These are phyloP conservation scores for Catalaphyllia jardinei DNA, from an alignment of 64 coral and sea anemone genomes.

Conservation along the genomic window DNA sequence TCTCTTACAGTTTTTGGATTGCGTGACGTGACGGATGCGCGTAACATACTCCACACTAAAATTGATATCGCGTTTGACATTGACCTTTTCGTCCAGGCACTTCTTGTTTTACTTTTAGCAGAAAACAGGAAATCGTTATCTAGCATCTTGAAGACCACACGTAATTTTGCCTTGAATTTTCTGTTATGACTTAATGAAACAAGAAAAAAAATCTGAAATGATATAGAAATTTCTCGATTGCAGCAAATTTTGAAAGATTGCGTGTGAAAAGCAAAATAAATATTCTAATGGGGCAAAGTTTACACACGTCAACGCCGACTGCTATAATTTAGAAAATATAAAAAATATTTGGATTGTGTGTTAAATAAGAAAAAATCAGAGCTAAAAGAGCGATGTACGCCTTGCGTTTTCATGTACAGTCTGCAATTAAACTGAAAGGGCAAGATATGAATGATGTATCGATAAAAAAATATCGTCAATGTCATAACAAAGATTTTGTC, in stretches of 20 bases:
- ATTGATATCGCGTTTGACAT: neutral
- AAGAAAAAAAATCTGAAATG: neutral
- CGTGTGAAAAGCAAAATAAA: neutral
- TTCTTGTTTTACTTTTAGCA: neutral
- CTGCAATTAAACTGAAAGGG: too few species aligned
- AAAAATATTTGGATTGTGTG: neutral
- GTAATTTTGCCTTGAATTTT: neutral
- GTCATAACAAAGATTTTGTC: too few species aligned
- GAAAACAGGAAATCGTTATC: conserved; percentile 8
- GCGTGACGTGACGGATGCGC: neutral
- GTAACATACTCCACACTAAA: neutral
- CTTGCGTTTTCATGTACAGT: too few species aligned
- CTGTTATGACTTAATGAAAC: neutral
- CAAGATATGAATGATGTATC: too few species aligned
- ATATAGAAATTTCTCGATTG: too few species aligned
- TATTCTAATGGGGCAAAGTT: neutral
- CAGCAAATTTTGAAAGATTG: neutral
- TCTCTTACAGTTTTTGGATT: neutral
- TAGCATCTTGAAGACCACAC: neutral
- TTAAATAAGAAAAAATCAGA: too few species aligned
- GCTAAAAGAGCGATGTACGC: too few species aligned
- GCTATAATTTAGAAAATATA: neutral
- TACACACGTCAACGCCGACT: neutral
- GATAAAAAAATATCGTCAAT: too few species aligned
- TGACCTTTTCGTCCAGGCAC: neutral